Conservation (phyloP, 1,140 invertebrate species). For the Trachymyrmex septentrionalis region DNA sequence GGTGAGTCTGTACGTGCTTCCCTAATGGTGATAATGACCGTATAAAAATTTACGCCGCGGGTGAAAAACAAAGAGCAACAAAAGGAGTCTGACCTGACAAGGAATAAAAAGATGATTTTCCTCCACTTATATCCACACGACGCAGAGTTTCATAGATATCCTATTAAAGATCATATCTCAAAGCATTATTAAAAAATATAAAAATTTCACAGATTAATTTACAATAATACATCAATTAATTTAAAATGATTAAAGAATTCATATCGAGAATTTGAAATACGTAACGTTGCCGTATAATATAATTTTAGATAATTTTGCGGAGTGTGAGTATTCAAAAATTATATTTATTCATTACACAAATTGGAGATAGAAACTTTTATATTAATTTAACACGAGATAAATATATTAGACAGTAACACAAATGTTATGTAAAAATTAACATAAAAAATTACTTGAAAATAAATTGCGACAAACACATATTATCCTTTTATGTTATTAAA, state of each 20-base stretch:
- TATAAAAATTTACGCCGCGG: conserved; percentile 31
- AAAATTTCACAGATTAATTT: too few species aligned
- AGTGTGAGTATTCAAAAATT: background rate
- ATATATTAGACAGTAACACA: too few species aligned
- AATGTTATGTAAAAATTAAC: too few species aligned
- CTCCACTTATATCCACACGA: background rate
- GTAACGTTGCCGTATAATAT: background rate
- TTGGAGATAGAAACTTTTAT: too few species aligned
- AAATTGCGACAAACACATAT: too few species aligned
- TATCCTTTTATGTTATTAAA: too few species aligned
- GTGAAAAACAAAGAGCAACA: conserved; percentile 15
- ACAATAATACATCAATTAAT: background rate
- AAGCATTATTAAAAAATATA: too few species aligned
- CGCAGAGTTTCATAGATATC: background rate
- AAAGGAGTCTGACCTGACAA: background rate
- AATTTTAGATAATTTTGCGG: background rate
- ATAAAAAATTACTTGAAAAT: too few species aligned
- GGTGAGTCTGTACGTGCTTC: background rate
- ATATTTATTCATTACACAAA: background rate
- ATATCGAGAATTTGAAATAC: background rate
- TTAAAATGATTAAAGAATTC: conserved; percentile 11
- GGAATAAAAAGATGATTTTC: background rate
- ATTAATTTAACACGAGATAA: too few species aligned
- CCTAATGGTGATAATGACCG: conserved; percentile 34
- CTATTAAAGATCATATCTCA: background rate